Percentiles rank a stretch among this genome's conserved stretches.
Conservation (phyloP, 1,140 invertebrate species). For the Chrysopa pallens region DNA sequence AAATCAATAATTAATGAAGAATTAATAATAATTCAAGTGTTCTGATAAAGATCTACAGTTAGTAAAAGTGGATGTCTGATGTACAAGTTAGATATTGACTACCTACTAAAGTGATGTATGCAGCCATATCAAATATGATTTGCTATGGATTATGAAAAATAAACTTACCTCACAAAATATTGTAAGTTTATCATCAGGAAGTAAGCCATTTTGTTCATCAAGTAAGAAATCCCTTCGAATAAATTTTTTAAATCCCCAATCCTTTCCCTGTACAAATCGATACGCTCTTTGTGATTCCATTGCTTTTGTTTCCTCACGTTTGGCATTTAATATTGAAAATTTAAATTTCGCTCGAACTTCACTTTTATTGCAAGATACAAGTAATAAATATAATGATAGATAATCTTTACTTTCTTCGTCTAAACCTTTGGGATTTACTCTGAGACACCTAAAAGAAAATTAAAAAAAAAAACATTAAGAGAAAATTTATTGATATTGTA, state of each 20-base stretch:
- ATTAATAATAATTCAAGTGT: too few relatives aligned
- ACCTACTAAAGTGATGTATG: too few relatives aligned
- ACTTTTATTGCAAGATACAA: constrained; percentile 98
- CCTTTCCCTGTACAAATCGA: constrained; percentile 97
- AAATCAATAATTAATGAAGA: too few relatives aligned
- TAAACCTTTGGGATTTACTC: constrained; percentile 97
- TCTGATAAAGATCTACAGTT: too few relatives aligned
- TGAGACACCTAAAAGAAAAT: constrained; percentile 63
- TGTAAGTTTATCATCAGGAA: constrained; percentile 97
- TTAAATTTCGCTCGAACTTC: constrained; percentile 99
- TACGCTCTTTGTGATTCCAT: constrained; percentile 87
- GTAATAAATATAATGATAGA: constrained; percentile 91
- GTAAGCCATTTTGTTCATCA: constrained; percentile 92
- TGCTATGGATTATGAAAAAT: too few relatives aligned
- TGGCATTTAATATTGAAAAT: constrained; percentile 99
- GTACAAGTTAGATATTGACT: too few relatives aligned
- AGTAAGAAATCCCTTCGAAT: constrained; percentile 94
- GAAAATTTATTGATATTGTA: constrained; percentile 1
- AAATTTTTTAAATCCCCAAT: constrained; percentile 99
- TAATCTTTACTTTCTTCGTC: constrained; percentile 99
- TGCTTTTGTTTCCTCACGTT: constrained; percentile 98
- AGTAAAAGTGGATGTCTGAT: too few relatives aligned
- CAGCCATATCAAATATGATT: too few relatives aligned
- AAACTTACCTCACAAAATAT: constrained; percentile 89
- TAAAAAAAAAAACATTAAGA: constrained; percentile 5